These are phyloP conservation scores for Danionella cerebrum DNA, from an alignment of 2,113 vertebrate genomes.

Conservation along the genomic window DNA sequence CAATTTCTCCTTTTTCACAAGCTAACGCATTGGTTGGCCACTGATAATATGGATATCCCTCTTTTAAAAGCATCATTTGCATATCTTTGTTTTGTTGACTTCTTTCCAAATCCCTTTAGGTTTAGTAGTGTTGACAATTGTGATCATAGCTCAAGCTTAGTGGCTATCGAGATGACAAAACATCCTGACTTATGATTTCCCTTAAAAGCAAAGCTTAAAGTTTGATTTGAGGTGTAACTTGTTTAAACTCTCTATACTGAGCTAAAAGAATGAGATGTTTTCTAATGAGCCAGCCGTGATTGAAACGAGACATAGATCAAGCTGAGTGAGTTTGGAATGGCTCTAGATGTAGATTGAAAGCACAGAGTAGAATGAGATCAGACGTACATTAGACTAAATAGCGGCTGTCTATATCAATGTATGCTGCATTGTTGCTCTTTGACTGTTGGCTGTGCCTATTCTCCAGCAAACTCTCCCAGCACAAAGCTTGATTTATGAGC, in stretches of 20 bases:
- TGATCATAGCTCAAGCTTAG: too few relatives aligned
- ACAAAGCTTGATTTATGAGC: slow-evolving; percentile 73
- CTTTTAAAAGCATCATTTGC: too few relatives aligned
- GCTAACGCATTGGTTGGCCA: too few relatives aligned
- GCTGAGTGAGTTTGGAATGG: slow-evolving; percentile 9
- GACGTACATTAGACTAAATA: slow-evolving; percentile 41
- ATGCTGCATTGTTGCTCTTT: slow-evolving; percentile 30
- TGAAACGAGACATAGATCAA: slow-evolving; percentile 40
- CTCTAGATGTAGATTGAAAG: slow-evolving; percentile 37
- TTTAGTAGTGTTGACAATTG: too few relatives aligned
- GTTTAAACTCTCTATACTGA: slow-evolving; percentile 12
- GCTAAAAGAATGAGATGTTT: slow-evolving; percentile 23
- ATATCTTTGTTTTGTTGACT: too few relatives aligned
- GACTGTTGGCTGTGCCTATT: slow-evolving; percentile 51
- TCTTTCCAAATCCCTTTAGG: too few relatives aligned
- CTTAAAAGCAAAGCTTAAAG: too few relatives aligned
- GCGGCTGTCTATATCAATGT: slow-evolving; percentile 35
- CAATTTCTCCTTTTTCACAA: too few relatives aligned
- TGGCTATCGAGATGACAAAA: too few relatives aligned
- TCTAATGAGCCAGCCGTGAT: slow-evolving; percentile 16
- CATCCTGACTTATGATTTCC: too few relatives aligned
- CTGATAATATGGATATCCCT: too few relatives aligned
- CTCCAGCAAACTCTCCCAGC: slow-evolving; percentile 39
- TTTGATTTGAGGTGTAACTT: too few relatives aligned
- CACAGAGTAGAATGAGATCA: slow-evolving; percentile 28